These are phyloP conservation scores for Phrynocephalus vlangalii DNA, from an alignment of 2,797 vertebrate species.

Conservation along the genomic window DNA sequence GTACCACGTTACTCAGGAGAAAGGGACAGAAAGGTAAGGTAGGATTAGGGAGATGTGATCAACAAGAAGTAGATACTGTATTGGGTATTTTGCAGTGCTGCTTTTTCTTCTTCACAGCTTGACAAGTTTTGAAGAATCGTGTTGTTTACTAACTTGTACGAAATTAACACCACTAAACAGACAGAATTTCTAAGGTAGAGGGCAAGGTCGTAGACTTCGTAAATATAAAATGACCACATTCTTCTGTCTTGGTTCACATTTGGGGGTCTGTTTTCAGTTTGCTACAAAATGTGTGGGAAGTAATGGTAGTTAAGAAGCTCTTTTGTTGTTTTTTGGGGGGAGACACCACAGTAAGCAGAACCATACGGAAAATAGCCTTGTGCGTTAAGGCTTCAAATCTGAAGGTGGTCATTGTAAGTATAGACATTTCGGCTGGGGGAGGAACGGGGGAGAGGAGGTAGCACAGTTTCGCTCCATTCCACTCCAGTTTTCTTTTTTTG, in stretches of 20 bases:
- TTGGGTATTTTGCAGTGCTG: neutral
- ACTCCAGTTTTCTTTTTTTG: constrained; percentile 84
- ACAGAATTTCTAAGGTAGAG: constrained; percentile 66
- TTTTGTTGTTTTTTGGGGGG: constrained; percentile 71
- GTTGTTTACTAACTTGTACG: constrained; percentile 71
- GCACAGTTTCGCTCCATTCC: constrained; percentile 83
- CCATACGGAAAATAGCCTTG: constrained; percentile 74
- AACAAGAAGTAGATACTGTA: constrained; percentile 13
- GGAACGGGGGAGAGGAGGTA: constrained; percentile 76
- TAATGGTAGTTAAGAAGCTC: constrained; percentile 78
- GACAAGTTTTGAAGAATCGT: constrained; percentile 55
- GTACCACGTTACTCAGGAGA: constrained; percentile 96
- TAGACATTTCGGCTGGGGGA: constrained; percentile 80
- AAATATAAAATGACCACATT: constrained; percentile 68
- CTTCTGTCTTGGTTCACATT: constrained; percentile 71
- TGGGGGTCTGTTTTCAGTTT: constrained; percentile 81
- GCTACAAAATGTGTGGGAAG: constrained; percentile 81
- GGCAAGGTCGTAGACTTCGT: constrained; percentile 60
- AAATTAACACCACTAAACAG: constrained; percentile 71
- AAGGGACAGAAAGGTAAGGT: constrained; percentile 93
- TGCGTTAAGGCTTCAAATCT: constrained; percentile 80
- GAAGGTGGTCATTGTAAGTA: constrained; percentile 85
- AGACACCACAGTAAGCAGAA: constrained; percentile 78
- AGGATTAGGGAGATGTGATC: constrained; percentile 36
- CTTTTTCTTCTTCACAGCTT: constrained; percentile 54